Conservation (phyloP, 2,113 vertebrate species). For the Gadus macrocephalus region DNA sequence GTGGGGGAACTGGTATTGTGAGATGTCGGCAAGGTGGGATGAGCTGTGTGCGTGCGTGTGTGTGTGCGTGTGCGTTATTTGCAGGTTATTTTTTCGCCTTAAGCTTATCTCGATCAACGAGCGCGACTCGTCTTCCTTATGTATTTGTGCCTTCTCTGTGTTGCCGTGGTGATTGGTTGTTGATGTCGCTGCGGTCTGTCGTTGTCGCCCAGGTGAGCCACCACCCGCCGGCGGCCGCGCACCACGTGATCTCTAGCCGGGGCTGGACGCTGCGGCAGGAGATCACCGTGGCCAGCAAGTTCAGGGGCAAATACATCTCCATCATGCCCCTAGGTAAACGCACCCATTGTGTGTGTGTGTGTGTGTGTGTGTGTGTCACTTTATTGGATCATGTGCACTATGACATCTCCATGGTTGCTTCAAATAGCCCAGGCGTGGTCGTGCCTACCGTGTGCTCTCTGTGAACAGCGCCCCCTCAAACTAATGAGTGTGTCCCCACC, state of each 20-base stretch:
- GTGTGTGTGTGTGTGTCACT: no score
- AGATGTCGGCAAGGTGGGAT: no score
- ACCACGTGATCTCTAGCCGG: slow-evolving; percentile 86
- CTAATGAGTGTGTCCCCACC: not conserved
- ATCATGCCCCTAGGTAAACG: slow-evolving; percentile 92
- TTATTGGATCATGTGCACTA: no score
- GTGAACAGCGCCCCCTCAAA: not conserved
- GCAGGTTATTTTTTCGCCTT: slow-evolving; percentile 2
- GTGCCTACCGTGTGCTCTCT: not conserved
- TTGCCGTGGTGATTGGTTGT: no score
- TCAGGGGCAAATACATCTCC: slow-evolving; percentile 94
- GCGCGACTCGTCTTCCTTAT: no score
- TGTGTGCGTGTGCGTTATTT: not conserved
- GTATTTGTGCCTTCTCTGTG: no score
- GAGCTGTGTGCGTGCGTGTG: no score
- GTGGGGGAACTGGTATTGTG: no score
- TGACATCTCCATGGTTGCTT: no score
- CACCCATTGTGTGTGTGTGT: no score
- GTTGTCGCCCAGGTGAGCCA: slow-evolving; percentile 83
- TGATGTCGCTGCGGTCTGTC: slow-evolving; percentile 15
- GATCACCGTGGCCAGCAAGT: slow-evolving; percentile 97
- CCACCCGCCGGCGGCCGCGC: slow-evolving; percentile 90
- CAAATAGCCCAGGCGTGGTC: no score
- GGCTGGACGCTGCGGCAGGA: slow-evolving; percentile 94
- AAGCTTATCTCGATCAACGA: no score